Percentiles rank a stretch among this genome's conserved stretches.
Evolutionary conservation across 1,140 invertebrate species (phyloP).

Genomic region (honey bee (Apis mellifera)): Amel_HAv3.1 CM009940.2:9174001-9174500

Average conservation of each 20-base stretch:
- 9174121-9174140: neutral
- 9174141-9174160: no score
- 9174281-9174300: neutral
- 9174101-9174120: no score
- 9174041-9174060: conserved; percentile 34
- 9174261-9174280: neutral
- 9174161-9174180: no score
- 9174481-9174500: conserved; percentile 36
- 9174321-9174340: neutral
- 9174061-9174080: conserved; percentile 50
- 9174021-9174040: conserved; percentile 39
- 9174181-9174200: neutral
- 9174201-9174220: neutral
- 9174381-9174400: conserved; percentile 5
- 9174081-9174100: neutral
- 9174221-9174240: neutral
- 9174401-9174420: conserved; percentile 37
- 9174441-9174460: neutral
- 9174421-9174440: no score
- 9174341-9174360: conserved; percentile 18
- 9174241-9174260: neutral
- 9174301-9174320: neutral
- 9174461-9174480: neutral
- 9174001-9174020: conserved; percentile 38
- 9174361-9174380: conserved; percentile 25